A percentile compares a stretch with the other conserved stretches of the same genome.
Conservation (phyloP, 2,113 vertebrate genomes). For the Pelodiscus sinensis region DNA sequence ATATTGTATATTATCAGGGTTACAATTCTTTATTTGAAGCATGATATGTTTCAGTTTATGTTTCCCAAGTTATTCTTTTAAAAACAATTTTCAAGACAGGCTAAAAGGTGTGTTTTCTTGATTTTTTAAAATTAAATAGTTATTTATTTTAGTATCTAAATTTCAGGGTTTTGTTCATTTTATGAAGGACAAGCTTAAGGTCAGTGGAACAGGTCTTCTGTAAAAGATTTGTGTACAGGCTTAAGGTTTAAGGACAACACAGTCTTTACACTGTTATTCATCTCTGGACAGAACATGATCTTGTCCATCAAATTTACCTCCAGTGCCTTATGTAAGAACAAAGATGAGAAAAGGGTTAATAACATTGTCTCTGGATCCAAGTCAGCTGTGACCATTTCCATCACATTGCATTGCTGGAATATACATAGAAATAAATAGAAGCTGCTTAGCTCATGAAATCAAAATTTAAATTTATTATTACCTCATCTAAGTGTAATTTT, state of each 20-base stretch:
- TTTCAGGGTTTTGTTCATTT: conserved; percentile 4
- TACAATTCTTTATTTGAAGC: conserved; percentile 38
- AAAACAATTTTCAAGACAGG: neutral
- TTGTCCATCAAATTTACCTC: neutral
- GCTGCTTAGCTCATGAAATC: conserved; percentile 50
- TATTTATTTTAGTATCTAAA: neutral
- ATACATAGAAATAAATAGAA: conserved; percentile 43
- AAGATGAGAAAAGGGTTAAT: conserved; percentile 61
- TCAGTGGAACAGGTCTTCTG: neutral
- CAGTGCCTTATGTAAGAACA: neutral
- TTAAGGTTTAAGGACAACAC: neutral
- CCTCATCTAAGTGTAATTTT: conserved; percentile 30
- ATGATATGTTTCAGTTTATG: neutral
- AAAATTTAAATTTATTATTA: conserved; percentile 49
- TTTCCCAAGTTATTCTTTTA: neutral
- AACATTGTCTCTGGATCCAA: conserved; percentile 64
- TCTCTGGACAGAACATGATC: neutral
- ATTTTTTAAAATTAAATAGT: neutral
- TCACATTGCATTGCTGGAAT: conserved; percentile 55
- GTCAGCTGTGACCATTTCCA: conserved; percentile 66
- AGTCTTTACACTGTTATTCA: neutral
- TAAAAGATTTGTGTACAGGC: neutral
- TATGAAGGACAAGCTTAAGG: neutral
- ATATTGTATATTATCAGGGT: conserved; percentile 22
- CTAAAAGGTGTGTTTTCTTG: neutral